These are phyloP conservation scores for Agonopterix alstromeriana DNA, from an alignment of 2,888 invertebrate species.

Conservation along the genomic window DNA sequence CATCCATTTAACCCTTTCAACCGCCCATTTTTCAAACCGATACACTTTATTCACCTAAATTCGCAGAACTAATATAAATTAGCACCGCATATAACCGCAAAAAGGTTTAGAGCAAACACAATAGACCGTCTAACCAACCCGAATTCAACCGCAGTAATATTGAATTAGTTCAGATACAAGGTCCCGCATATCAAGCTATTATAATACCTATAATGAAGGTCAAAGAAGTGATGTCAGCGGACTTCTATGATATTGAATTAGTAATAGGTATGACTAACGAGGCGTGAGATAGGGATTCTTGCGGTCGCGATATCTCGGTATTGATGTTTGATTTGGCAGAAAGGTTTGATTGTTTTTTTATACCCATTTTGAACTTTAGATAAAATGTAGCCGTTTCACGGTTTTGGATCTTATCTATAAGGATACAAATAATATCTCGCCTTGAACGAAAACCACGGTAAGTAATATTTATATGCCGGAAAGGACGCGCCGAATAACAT, in stretches of 20 bases:
- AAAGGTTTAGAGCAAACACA: conserved; percentile 15
- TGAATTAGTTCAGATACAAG: too few relatives aligned
- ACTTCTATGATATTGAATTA: conserved; percentile 32
- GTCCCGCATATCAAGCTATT: too few relatives aligned
- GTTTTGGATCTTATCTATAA: too few relatives aligned
- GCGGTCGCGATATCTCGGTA: conserved; percentile 29
- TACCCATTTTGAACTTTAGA: too few relatives aligned
- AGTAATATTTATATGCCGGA: too few relatives aligned
- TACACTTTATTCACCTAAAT: conserved; percentile 10
- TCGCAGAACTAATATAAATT: conserved; percentile 19
- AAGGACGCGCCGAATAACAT: too few relatives aligned
- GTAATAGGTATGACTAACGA: conserved; percentile 51
- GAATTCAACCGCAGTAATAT: conserved; percentile 1
- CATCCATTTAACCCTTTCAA: conserved; percentile 1
- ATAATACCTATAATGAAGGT: too few relatives aligned
- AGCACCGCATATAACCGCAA: conserved; percentile 15
- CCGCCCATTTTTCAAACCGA: conserved; percentile 4
- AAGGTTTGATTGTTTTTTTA: background rate
- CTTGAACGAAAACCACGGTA: too few relatives aligned
- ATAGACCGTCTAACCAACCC: conserved; percentile 5
- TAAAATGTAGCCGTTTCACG: too few relatives aligned
- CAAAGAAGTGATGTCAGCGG: too few relatives aligned
- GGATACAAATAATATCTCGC: too few relatives aligned
- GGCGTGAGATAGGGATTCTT: conserved; percentile 46
- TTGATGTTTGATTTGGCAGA: background rate